A percentile compares a stretch with the other conserved stretches of the same genome.
These are phyloP conservation scores for Pteropus rufus DNA, from an alignment of 2,797 vertebrate species.

Conservation along the genomic window DNA sequence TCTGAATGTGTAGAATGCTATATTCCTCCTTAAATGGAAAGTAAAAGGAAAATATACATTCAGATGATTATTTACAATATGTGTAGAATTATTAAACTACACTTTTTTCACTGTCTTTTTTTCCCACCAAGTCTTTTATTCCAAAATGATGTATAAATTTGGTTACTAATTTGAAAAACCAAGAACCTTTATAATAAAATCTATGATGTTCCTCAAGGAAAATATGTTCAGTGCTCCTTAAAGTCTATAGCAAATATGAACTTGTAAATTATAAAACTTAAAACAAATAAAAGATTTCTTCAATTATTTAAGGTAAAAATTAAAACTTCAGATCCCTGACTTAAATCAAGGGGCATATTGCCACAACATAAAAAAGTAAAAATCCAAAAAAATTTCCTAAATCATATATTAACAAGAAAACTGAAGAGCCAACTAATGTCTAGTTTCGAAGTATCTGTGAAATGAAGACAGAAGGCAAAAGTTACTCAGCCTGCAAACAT, in stretches of 20 bases:
- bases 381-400: background rate
- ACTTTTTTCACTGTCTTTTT: background rate
- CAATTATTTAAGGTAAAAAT: background rate
- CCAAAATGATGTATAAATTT: background rate
- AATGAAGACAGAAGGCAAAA: slow-evolving; percentile 61
- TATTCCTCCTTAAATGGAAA: background rate
- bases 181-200: background rate
- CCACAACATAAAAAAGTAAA: background rate
- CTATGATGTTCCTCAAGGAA: background rate
- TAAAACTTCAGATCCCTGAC: background rate
- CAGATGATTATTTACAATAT: background rate
- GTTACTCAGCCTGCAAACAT: slow-evolving; percentile 63
- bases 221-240: background rate
- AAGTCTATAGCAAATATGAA: background rate
- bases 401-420: background rate
- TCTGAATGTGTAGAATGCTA: background rate
- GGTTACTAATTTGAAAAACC: background rate
- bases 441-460: slow-evolving; percentile 60
- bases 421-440: background rate
- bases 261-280: background rate
- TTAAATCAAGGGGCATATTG: background rate
- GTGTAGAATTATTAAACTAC: background rate
- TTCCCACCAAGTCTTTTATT: background rate
- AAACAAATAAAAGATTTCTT: background rate
- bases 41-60: background rate